Evolutionary conservation across 1,140 invertebrate genomes (phyloP).

Genomic region (Bathynomus jamesi): DNA sequence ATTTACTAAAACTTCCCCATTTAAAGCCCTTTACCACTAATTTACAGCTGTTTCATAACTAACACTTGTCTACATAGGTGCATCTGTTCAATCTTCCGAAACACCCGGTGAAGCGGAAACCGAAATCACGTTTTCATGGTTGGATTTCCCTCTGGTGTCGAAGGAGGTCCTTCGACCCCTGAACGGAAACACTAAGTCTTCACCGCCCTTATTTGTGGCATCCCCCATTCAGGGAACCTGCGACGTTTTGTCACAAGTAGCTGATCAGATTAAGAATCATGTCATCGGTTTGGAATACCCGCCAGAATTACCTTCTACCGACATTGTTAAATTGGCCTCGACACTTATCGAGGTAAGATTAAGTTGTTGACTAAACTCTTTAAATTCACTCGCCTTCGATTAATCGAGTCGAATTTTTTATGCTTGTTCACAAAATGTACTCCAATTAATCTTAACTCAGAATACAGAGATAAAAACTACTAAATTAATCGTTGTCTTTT

Average conservation of each 20-base stretch:
- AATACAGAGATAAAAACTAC: too few species aligned
- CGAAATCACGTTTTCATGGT: too few species aligned
- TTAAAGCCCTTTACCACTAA: too few species aligned
- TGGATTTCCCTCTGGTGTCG: background rate
- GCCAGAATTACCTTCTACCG: background rate
- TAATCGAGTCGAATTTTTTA: too few species aligned
- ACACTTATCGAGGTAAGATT: background rate
- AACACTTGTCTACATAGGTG: too few species aligned
- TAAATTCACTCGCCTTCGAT: conserved; percentile 11
- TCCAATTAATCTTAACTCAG: too few species aligned
- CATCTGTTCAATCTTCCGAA: too few species aligned
- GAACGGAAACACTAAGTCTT: background rate
- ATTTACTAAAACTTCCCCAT: too few species aligned
- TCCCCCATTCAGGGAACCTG: background rate
- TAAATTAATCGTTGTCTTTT: too few species aligned
- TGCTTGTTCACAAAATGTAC: too few species aligned
- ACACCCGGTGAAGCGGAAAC: too few species aligned
- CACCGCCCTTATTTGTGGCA: background rate
- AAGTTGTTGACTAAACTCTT: background rate
- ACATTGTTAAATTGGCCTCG: background rate
- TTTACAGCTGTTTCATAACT: too few species aligned
- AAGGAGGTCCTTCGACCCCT: background rate
- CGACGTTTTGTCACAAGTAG: background rate
- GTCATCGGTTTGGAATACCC: background rate
- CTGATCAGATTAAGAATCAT: background rate